phyloP scores from a whole-genome alignment of 2,113 vertebrate genomes.

The Himantopus leucocephalus region DNA sequence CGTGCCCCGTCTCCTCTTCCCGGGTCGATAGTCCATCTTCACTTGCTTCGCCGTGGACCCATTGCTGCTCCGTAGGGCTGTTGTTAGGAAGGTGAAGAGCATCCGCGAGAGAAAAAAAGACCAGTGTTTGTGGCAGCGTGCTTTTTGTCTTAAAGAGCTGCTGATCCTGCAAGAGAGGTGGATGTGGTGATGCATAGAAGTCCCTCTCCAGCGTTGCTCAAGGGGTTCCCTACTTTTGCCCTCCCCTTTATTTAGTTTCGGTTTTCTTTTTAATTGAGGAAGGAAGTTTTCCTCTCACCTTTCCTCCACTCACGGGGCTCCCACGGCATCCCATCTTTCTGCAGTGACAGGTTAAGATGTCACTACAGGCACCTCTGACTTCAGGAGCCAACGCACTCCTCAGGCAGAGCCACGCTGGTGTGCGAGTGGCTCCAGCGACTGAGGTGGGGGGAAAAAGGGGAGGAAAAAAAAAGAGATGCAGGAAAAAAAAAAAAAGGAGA shows the following conservation, averaged over 20 bases:
- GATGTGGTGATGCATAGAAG: background rate
- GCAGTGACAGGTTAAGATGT: background rate
- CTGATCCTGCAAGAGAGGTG: background rate
- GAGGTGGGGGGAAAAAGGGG: rapidly evolving
- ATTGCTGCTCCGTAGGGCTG: background rate
- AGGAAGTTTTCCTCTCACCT: background rate
- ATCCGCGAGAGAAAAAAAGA: background rate
- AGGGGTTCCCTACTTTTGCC: background rate
- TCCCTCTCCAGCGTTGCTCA: background rate
- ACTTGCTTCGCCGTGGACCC: background rate
- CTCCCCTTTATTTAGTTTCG: background rate
- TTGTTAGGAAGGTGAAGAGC: background rate
- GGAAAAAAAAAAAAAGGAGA: background rate
- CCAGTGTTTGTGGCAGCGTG: background rate
- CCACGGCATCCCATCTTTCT: background rate
- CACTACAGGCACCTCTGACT: background rate
- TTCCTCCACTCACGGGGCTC: background rate
- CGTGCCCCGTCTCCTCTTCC: background rate
- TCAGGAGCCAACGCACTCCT: background rate
- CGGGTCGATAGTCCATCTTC: slow-evolving; percentile 25
- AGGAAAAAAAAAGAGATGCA: background rate
- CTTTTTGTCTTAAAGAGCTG: background rate
- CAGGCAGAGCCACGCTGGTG: rapidly evolving
- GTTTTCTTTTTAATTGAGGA: background rate
- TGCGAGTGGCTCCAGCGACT: background rate